These are phyloP conservation scores for Premnoplex brunnescens DNA, from an alignment of 2,797 vertebrate species.

Conservation along the genomic window DNA sequence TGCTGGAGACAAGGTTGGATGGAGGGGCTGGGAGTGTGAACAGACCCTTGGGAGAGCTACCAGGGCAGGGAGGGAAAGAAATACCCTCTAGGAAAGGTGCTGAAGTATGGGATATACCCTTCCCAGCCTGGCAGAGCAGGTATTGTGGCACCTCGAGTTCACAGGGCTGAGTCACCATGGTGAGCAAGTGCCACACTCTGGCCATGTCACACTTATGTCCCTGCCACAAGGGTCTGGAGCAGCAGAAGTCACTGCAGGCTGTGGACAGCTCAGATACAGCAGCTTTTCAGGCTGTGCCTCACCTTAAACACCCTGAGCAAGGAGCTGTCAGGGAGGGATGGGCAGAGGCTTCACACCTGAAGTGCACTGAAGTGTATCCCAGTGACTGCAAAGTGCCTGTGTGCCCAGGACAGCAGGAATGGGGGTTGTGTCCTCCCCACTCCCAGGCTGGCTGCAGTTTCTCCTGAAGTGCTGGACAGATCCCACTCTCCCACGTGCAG, in stretches of 20 bases:
- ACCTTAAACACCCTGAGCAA: neutral
- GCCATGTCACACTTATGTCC: neutral
- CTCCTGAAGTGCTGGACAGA: neutral
- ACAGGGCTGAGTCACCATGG: neutral
- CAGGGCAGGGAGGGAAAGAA: neutral
- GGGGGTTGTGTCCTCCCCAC: neutral
- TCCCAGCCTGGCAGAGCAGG: neutral
- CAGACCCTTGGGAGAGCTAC: neutral
- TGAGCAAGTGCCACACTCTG: neutral
- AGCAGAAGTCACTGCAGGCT: neutral
- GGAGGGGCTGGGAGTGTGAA: neutral
- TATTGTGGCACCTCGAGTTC: neutral
- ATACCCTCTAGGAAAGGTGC: neutral
- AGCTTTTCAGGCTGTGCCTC: neutral
- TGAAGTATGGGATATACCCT: neutral
- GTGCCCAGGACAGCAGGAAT: neutral
- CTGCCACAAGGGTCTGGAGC: neutral
- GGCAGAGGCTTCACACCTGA: neutral
- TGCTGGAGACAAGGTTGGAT: neutral
- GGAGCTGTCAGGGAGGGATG: neutral
- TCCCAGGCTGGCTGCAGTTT: neutral
- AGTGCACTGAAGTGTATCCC: too few relatives aligned
- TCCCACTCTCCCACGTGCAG: rapidly evolving
- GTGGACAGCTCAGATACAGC: neutral
- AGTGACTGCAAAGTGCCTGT: neutral